Evolutionary conservation across 2,797 vertebrate genomes (phyloP), one percentile per base, ranked within the genome.

Genomic region (Cuculus canorus): DNA sequence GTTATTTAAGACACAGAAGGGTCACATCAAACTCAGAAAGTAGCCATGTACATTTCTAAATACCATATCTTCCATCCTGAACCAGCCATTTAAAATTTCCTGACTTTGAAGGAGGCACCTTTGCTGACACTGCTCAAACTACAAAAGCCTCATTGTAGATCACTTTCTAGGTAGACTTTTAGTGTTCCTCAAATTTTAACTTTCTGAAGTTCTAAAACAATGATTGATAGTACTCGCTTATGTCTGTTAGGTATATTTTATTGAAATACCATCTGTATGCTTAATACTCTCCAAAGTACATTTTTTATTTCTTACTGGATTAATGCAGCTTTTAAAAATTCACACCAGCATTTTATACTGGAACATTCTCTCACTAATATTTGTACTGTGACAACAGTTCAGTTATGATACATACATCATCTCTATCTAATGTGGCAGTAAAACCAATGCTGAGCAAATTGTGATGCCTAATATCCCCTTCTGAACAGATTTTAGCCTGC

Each of bases 1-100:
- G 59, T 69, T 86, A 80, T 79, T 95, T 82, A 87, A 86, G 78
- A 88, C 37, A 90, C 56, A 35, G 48, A 83, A 77, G 89, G 71
- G 73, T 89, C 14, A 5, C 57, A 52, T 24, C 80, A 92, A 96
- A 85, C 47, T 89, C 75, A 77, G 59, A 54, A 90, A 57, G 57
- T 57, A 76, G 24, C n/a, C 47, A 63, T 7, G 13, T n/a, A 33
- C 15, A 60, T 30, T 91, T 88, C n/a, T 47, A 83, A 85, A 71
- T 47, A 18, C 28, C 28, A 53, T 35, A 12, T 63, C 37, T 83
- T 71, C 73, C 24, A 76, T n/a, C 12, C 19, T 82, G 21, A 60
- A 86, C 76, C 14, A 72, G 32, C 5, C 41, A 73, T 39, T 70
- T 79, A 60, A 41, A 80, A 66, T 83, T 86, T 86, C 53, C 30